Evolutionary conservation across 2,797 vertebrate species (phyloP).

Genomic region (Paedocypris micromegethes): DNA sequence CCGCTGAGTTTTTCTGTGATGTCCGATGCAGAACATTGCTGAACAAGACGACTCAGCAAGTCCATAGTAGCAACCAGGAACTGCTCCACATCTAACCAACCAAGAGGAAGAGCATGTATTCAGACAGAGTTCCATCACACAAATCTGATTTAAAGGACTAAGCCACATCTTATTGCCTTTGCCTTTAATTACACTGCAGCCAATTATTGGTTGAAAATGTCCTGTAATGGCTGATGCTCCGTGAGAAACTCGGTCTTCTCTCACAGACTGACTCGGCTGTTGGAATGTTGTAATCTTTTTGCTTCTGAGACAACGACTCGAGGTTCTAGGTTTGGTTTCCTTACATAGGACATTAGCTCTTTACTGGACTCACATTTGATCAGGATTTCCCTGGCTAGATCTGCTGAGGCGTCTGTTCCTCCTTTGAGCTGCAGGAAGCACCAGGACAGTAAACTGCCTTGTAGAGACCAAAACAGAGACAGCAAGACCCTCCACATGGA

Average conservation of each 20-base stretch:
- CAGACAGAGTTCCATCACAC: not conserved
- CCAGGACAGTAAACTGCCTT: constrained; percentile 93
- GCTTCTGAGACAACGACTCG: too few relatives aligned
- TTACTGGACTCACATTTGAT: constrained; percentile 25
- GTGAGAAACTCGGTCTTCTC: too few relatives aligned
- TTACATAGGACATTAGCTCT: too few relatives aligned
- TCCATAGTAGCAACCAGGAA: constrained; percentile 76
- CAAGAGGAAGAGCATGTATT: constrained; percentile 22
- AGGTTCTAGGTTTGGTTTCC: too few relatives aligned
- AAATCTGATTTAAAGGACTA: too few relatives aligned
- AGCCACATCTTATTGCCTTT: too few relatives aligned
- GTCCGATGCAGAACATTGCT: constrained; percentile 72
- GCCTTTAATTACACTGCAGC: too few relatives aligned
- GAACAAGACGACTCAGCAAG: constrained; percentile 77
- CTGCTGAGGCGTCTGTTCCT: constrained; percentile 58
- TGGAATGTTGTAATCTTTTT: too few relatives aligned
- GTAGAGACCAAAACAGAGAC: constrained; percentile 93
- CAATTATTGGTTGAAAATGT: too few relatives aligned
- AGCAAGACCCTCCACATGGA: constrained; percentile 78
- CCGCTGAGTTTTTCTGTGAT: constrained; percentile 82
- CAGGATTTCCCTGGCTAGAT: constrained; percentile 79
- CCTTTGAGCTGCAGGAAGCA: constrained; percentile 91
- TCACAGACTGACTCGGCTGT: too few relatives aligned
- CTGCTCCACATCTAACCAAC: constrained; percentile 79
- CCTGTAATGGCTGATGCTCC: too few relatives aligned